Base-by-base conservation (phyloP, 1,140 invertebrate genomes). In the Drosophila malerkotliana region DNA sequence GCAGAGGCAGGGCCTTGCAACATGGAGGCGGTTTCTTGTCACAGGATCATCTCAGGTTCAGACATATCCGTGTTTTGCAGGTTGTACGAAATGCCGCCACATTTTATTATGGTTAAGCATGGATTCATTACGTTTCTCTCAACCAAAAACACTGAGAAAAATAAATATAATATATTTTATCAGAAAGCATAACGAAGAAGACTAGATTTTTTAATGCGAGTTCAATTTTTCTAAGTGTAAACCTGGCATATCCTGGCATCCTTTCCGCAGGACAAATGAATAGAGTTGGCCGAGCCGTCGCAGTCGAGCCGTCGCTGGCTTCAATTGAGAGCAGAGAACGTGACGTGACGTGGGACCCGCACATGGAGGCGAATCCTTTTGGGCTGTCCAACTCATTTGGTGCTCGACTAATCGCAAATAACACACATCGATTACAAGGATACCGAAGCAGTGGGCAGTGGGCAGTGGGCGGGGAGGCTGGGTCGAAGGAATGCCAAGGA, bases 21-120 rank as follows among this genome's bases (percentile, higher is more conserved):
- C 41, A 28, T 34, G 28, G 12, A 34, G 32, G n/a, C 18, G 58
- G 47, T 9, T 55, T 26, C 59, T 18, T 18, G 5, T 59, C 41
- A 47, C 47, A 62, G 63, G 58, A 61, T 67, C 58, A 67, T 67
- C 63, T 61, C 15, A 12, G 10, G 28, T 10, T 24, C 18, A 30
- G 41, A 12, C 32, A 62, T 15, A 47, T 47, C 66, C 72, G 48
- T 66, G 76, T 84, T 69, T 37, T 77, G 80, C 62, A 62, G 41
- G 72, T 68, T 79, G 81, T 57, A 66, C 57, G 41, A 71, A 72
- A 79, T 83, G 71, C 80, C 77, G 67, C 80, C 72, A 84, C 80
- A 84, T 79, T 84, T 79, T 82, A 82, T 82, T 82, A 78, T 67
- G 71, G 79, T 72, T 78, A 78, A 78, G 48, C 79, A 82, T 76